phyloP scores from a whole-genome alignment of 2,113 vertebrate genomes.

The Cochlearius cochlearius region DNA sequence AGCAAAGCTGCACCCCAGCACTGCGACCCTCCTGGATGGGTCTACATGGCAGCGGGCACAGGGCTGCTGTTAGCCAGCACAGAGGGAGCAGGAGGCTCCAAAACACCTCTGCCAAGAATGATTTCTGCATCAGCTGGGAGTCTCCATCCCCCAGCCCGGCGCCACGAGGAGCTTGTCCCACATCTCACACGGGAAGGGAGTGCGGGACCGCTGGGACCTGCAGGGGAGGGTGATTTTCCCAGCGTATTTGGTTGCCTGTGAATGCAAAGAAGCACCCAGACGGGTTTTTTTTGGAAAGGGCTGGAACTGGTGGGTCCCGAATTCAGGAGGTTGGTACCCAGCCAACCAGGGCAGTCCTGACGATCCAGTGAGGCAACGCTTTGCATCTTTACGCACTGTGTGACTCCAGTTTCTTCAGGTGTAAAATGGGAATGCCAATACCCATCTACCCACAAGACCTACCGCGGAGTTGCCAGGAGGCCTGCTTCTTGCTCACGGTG shows the following conservation, averaged over 20 bases:
- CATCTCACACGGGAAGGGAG: not conserved
- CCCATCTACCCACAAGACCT: not conserved
- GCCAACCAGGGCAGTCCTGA: not conserved
- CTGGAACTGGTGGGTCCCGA: not conserved
- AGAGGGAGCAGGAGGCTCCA: not conserved
- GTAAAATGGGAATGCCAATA: fast-evolving
- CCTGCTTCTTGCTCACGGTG: fast-evolving
- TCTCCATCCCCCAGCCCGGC: fast-evolving
- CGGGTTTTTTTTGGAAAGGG: not conserved
- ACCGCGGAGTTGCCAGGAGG: not conserved
- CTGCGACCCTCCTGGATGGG: fast-evolving
- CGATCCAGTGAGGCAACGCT: fast-evolving
- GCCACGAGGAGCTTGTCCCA: fast-evolving
- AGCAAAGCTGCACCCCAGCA: not conserved
- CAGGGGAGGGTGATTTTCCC: not conserved
- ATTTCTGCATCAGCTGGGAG: fast-evolving
- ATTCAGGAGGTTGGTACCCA: not conserved
- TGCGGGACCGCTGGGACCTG: not conserved
- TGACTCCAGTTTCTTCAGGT: not conserved
- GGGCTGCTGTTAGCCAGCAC: not conserved
- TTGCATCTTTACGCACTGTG: not conserved
- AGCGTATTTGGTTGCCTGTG: not conserved
- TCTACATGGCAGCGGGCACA: not conserved
- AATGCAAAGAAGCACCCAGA: not conserved
- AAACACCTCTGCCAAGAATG: not conserved